A percentile compares a stretch with the other conserved stretches of the same genome.
These are phyloP conservation scores for Pseudochaenichthys georgianus DNA, from an alignment of 2,797 vertebrate species.

Conservation along the genomic window DNA sequence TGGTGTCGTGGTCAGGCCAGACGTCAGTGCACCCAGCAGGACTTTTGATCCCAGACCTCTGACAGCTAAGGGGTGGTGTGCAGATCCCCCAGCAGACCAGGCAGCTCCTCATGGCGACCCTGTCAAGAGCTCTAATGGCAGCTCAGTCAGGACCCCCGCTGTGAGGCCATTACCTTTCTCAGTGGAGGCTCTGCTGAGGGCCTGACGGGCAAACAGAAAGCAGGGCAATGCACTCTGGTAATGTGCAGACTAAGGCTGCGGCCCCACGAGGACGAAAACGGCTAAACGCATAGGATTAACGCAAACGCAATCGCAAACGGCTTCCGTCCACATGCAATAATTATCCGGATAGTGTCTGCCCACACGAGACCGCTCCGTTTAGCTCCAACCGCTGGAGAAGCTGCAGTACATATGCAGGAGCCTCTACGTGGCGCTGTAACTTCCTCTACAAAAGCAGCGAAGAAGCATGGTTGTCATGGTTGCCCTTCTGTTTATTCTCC, in stretches of 20 bases:
- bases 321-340: no score
- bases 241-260: conserved; percentile 28
- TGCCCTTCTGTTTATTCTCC: no score
- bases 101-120: conserved; percentile 53
- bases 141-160: conserved; percentile 68
- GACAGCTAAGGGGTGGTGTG: conserved; percentile 57
- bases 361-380: no score
- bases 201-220: conserved; percentile 65
- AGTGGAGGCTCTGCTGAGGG: conserved; percentile 83
- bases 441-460: no score
- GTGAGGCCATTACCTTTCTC: conserved; percentile 82
- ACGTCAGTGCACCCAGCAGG: conserved; percentile 59
- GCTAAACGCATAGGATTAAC: no score
- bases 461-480: no score
- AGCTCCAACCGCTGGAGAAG: no score
- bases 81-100: conserved; percentile 41
- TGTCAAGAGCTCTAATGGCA: conserved; percentile 64
- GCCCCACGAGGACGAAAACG: no score
- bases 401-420: no score
- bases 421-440: no score
- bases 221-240: conserved; percentile 53
- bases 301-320: no score
- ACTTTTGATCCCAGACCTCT: conserved; percentile 58
- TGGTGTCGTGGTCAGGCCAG: conserved; percentile 30
- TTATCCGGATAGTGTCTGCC: no score